Evolutionary conservation across 2,888 invertebrate genomes (phyloP), one percentile per base, ranked within the genome.

Genomic region (Nineta flava): DNA sequence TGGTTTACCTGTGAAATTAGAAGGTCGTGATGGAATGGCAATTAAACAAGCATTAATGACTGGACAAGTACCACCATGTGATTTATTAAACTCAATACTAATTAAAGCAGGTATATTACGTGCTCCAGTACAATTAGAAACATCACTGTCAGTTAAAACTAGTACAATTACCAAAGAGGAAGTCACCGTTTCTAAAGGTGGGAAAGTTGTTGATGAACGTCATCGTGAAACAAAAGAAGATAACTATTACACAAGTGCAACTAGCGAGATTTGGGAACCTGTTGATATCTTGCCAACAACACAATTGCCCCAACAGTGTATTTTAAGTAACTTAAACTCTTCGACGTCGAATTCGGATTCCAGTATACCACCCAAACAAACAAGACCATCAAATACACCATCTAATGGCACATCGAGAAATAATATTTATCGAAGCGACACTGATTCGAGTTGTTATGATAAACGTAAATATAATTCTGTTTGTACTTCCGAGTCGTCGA

Each of bases 131-230:
- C 76, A 80, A 55, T 66, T 83, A 56, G 82, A 83, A 64, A 81
- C 82, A 40, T 79, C 79, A 47, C 64, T 83, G 55, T 81, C 79
- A 57, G 81, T 82, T 2, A 81, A 81, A 60, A 79, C 81, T 16
- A 79, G 80, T 46, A 74, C 81, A 45, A 76, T 80, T 40, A 81
- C 81, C 51, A 79, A 77, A 54, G 82, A 83, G 60, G 80, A 81
- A 61, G 77, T 83, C 53, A 78, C 78, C 1, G 79, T 83, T 26
- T 75, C 78, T 1, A 71, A 76, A 21, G 77, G 76, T 52, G 82
- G 82, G 2, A 73, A 73, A 56, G 70, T 83, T 51, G 73, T 83
- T n/a, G 82, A 83, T 62, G 82, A 82, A 60, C 65, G 81, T 6
- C 76, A 76, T 52, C 72, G 78, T 47, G 81, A 83, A 64, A 79